Conservation (phyloP, 2,888 invertebrate genomes). For the Cetonia aurata region DNA sequence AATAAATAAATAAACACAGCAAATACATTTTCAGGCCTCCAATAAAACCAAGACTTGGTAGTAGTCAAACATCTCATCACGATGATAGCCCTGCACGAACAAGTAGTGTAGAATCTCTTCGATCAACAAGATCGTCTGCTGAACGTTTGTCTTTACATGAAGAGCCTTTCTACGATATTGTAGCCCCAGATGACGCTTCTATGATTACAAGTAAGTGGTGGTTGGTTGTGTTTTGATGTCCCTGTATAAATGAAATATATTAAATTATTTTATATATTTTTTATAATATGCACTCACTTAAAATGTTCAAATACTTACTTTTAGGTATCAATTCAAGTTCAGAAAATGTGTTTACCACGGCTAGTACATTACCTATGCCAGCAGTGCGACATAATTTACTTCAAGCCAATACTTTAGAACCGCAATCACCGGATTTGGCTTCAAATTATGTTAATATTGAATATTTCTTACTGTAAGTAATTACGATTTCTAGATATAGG, state of each 20-base stretch:
- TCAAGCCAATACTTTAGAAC: slow-evolving; percentile 65
- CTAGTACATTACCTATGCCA: slow-evolving; percentile 74
- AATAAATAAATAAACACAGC: too few relatives aligned
- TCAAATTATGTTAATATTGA: slow-evolving; percentile 95
- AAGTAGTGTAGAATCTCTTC: slow-evolving; percentile 62
- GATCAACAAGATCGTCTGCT: slow-evolving; percentile 70
- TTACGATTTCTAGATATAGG: neutral
- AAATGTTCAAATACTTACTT: slow-evolving; percentile 15
- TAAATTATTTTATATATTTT: neutral
- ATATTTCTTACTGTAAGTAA: slow-evolving; percentile 85
- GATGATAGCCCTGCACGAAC: slow-evolving; percentile 59
- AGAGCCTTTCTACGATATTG: slow-evolving; percentile 81
- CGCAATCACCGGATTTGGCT: slow-evolving; percentile 83
- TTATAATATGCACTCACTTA: neutral
- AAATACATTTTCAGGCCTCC: slow-evolving; percentile 58
- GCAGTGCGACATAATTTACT: slow-evolving; percentile 63
- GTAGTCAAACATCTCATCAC: slow-evolving; percentile 50
- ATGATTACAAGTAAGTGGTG: slow-evolving; percentile 74
- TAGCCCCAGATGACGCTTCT: slow-evolving; percentile 70
- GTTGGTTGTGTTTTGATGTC: neutral
- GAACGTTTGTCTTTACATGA: slow-evolving; percentile 71
- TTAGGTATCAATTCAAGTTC: slow-evolving; percentile 73
- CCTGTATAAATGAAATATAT: neutral
- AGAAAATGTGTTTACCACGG: slow-evolving; percentile 74
- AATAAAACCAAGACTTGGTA: slow-evolving; percentile 59